Conservation (phyloP, 2,113 vertebrate species). For the Thymallus thymallus region DNA sequence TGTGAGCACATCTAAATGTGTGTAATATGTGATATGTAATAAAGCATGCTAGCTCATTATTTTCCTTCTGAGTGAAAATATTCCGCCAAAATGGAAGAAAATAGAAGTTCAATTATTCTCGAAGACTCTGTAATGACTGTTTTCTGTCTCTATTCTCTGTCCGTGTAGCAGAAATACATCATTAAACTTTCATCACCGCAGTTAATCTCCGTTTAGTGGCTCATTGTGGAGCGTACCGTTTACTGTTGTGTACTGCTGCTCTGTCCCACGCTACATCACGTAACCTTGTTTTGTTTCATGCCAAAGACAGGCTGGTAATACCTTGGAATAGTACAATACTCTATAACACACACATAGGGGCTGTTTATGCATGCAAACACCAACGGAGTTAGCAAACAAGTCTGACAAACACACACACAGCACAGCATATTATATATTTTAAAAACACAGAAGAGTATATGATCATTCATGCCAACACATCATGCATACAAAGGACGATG, state of each 20-base stretch:
- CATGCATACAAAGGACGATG: background rate
- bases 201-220: slow-evolving; percentile 11
- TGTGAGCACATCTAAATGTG: background rate
- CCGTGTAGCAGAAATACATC: background rate
- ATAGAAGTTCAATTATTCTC: slow-evolving; percentile 1
- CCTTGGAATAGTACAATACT: background rate
- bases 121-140: background rate
- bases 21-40: background rate
- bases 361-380: background rate
- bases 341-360: background rate
- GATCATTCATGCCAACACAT: too few species aligned
- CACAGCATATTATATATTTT: background rate
- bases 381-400: too few species aligned
- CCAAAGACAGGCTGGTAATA: background rate
- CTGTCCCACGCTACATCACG: background rate
- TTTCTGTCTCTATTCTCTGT: background rate
- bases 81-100: background rate
- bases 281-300: background rate
- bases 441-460: background rate
- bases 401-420: background rate
- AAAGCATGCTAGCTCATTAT: background rate
- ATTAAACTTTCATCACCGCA: slow-evolving; percentile 18
- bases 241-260: background rate
- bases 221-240: background rate
- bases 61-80: background rate